Conservation (phyloP, 1,140 invertebrate species). For the Calosoma granatense region DNA sequence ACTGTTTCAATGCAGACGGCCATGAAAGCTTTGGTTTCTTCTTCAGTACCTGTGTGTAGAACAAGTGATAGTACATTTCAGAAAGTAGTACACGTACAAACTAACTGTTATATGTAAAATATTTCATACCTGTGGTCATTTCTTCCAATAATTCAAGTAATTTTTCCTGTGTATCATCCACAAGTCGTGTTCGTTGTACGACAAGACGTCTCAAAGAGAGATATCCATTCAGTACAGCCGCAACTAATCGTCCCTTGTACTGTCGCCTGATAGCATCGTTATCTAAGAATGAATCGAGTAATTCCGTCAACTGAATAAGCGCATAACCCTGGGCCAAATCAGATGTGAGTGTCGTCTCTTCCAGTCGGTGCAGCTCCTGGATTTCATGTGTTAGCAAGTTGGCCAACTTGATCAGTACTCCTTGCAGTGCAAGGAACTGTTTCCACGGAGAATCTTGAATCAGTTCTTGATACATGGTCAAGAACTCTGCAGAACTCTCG, state of each 20-base stretch:
- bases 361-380: slow-evolving; percentile 69
- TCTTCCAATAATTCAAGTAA: slow-evolving; percentile 89
- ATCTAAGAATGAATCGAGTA: slow-evolving; percentile 75
- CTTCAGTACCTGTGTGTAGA: slow-evolving; percentile 66
- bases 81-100: slow-evolving; percentile 14
- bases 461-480: slow-evolving; percentile 74
- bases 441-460: slow-evolving; percentile 82
- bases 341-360: slow-evolving; percentile 85
- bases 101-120: slow-evolving; percentile 11
- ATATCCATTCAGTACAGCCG: slow-evolving; percentile 88
- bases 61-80: slow-evolving; percentile 12
- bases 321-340: slow-evolving; percentile 89
- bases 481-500: slow-evolving; percentile 86
- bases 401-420: slow-evolving; percentile 75
- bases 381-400: slow-evolving; percentile 82
- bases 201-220: slow-evolving; percentile 81
- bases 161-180: slow-evolving; percentile 95
- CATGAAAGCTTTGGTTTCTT: slow-evolving; percentile 96
- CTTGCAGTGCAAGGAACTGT: slow-evolving; percentile 80
- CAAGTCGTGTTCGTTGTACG: slow-evolving; percentile 86
- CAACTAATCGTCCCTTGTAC: slow-evolving; percentile 82
- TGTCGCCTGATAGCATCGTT: slow-evolving; percentile 73
- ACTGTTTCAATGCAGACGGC: slow-evolving; percentile 93
- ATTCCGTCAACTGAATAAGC: slow-evolving; percentile 75
- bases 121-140: slow-evolving; percentile 72